These are phyloP conservation scores for Onthophagus sagittarius DNA, from an alignment of 2,888 invertebrate genomes.

Conservation along the genomic window DNA sequence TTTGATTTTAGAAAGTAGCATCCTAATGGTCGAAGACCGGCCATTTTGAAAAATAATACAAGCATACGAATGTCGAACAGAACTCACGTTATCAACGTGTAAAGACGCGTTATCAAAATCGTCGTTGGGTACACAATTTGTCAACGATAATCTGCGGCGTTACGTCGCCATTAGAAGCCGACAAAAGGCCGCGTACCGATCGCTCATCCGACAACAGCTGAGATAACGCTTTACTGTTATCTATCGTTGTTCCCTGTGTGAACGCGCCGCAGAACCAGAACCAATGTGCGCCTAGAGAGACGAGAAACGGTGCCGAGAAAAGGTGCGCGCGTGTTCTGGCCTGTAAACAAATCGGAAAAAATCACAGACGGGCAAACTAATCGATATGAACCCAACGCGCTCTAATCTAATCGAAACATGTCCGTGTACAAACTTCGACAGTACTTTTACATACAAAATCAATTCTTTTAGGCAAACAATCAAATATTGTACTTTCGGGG, in stretches of 20 bases:
- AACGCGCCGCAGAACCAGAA: background rate
- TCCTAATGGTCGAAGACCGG: background rate
- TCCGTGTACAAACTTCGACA: constrained; percentile 6
- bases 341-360: constrained; percentile 7
- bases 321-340: background rate
- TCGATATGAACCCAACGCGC: background rate
- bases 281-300: background rate
- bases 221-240: constrained; percentile 1
- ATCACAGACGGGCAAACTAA: constrained; percentile 4
- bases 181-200: constrained; percentile 43
- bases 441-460: constrained; percentile 7
- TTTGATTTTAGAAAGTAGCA: background rate
- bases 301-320: background rate
- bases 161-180: constrained; percentile 44
- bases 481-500: constrained; percentile 10
- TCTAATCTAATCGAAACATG: constrained; percentile 7
- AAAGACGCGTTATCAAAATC: constrained; percentile 7
- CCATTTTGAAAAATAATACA: constrained; percentile 6
- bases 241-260: background rate
- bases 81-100: background rate
- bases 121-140: constrained; percentile 35
- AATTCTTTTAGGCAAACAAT: constrained; percentile 9
- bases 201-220: constrained; percentile 35
- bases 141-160: constrained; percentile 39
- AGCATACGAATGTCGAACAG: background rate